A percentile compares a stretch with the other conserved stretches of the same genome.
phyloP scores from a whole-genome alignment of 37 sponge, comb jelly and placozoan species.

The Chondrilla cf. caribensis region DNA sequence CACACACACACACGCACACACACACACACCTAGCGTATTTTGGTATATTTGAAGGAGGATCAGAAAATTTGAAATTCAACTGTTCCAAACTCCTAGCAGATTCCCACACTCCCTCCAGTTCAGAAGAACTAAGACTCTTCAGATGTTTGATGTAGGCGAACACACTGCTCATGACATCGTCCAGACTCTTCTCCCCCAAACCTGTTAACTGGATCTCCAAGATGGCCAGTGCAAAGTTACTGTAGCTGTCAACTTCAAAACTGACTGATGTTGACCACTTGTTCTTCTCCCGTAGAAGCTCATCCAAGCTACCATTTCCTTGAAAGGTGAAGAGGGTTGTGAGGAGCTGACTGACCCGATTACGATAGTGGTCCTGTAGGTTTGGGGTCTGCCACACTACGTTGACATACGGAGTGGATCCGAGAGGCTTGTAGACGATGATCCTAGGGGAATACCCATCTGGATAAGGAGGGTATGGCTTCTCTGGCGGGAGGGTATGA shows the following conservation, averaged over 20 bases:
- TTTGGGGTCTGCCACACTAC: conserved; percentile 52
- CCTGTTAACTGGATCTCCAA: conserved; percentile 36
- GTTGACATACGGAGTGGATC: conserved; percentile 15
- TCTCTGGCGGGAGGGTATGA: conserved; percentile 9
- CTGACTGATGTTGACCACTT: conserved; percentile 30
- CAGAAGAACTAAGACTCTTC: not conserved
- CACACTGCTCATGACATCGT: conserved; percentile 35
- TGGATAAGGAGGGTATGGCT: conserved; percentile 36
- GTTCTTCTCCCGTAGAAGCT: conserved; percentile 11
- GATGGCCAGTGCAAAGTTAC: conserved; percentile 32
- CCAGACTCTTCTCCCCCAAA: conserved; percentile 23
- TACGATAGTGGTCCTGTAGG: conserved; percentile 25
- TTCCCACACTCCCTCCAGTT: conserved; percentile 26
- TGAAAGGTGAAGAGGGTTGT: conserved; percentile 49
- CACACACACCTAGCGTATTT: not conserved
- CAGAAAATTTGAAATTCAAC: conserved; percentile 37
- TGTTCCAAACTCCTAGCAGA: not conserved
- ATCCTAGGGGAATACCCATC: conserved; percentile 31
- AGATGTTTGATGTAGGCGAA: conserved; percentile 36
- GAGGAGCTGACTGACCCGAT: conserved; percentile 27
- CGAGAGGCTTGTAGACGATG: conserved; percentile 46
- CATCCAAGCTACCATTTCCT: conserved; percentile 34
- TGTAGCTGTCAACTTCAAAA: conserved; percentile 27
- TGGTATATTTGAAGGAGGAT: not conserved
- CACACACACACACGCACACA: too few relatives aligned